Conservation (phyloP, 2,797 vertebrate genomes). For the Pseudomugil gertrudae region DNA sequence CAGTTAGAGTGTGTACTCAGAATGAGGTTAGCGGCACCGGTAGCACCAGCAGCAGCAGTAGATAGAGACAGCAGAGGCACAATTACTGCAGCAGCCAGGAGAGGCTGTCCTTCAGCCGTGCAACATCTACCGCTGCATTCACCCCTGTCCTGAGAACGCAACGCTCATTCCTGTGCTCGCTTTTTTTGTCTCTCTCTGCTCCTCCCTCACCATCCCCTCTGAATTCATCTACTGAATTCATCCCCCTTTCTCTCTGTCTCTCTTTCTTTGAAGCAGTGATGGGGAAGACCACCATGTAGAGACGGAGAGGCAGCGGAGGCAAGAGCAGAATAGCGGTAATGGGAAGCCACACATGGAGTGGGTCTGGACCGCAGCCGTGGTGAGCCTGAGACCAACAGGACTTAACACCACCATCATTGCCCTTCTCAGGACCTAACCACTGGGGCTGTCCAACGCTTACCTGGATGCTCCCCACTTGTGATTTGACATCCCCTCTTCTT, state of each 20-base stretch:
- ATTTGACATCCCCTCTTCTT: conserved; percentile 65
- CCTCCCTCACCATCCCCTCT: conserved; percentile 61
- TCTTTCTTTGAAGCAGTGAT: conserved; percentile 84
- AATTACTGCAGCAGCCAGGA: conserved; percentile 71
- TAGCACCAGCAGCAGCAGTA: conserved; percentile 56
- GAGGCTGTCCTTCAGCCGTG: conserved; percentile 67
- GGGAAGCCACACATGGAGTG: conserved; percentile 91
- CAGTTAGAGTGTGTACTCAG: conserved; percentile 67
- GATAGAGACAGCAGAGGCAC: conserved; percentile 62
- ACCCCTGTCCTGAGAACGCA: conserved; percentile 64
- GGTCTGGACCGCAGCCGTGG: conserved; percentile 92
- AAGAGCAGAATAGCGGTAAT: conserved; percentile 84
- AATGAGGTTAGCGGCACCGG: conserved; percentile 73
- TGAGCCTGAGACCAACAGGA: conserved; percentile 81
- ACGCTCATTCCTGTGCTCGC: conserved; percentile 62
- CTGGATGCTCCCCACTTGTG: conserved; percentile 75
- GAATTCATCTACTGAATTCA: conserved; percentile 53
- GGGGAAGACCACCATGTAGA: conserved; percentile 95
- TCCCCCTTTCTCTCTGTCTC: conserved; percentile 35
- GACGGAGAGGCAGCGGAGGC: conserved; percentile 79
- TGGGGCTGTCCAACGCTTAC: conserved; percentile 76
- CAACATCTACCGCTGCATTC: conserved; percentile 66
- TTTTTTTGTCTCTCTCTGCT: conserved; percentile 46
- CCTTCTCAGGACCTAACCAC: conserved; percentile 80
- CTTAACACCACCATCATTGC: conserved; percentile 61